Evolutionary conservation across 2,888 invertebrate genomes (phyloP).

Genomic region (Eupithecia abbreviata): DNA sequence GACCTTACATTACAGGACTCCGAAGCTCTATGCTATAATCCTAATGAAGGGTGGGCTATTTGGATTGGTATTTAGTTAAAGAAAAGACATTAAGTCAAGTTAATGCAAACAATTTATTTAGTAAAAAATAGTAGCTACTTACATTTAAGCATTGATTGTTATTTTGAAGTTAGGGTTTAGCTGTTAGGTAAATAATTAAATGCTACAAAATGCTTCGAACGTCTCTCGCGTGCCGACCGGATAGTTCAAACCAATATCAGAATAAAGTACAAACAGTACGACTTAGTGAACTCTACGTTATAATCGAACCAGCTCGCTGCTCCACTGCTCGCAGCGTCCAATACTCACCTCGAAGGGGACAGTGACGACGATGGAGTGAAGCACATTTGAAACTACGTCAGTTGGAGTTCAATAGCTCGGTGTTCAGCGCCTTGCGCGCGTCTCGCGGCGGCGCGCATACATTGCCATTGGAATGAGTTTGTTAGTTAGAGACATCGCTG

Average conservation of each 20-base stretch:
- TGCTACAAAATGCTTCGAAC: slow-evolving; percentile 30
- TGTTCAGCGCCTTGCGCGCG: not conserved
- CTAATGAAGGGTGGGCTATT: too few relatives aligned
- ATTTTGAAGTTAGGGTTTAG: slow-evolving; percentile 34
- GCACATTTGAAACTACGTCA: not conserved
- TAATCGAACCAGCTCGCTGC: not conserved
- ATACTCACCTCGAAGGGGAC: not conserved
- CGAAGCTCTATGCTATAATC: too few relatives aligned
- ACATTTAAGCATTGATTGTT: slow-evolving; percentile 29
- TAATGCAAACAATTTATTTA: not conserved
- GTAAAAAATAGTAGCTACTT: not conserved
- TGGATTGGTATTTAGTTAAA: not conserved
- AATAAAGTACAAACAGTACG: not conserved
- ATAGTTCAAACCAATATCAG: not conserved
- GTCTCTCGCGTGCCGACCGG: slow-evolving; percentile 11
- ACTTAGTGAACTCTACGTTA: not conserved
- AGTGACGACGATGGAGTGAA: not conserved
- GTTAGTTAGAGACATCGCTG: not conserved
- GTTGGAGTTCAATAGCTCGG: not conserved
- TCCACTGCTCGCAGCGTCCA: not conserved
- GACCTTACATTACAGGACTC: too few relatives aligned
- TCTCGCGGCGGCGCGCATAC: not conserved
- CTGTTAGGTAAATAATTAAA: slow-evolving; percentile 31
- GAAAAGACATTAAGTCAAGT: not conserved
- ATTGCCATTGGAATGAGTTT: not conserved